Percentiles rank a stretch among this genome's conserved stretches.
These are phyloP conservation scores for Polyommatus iphigenia DNA, from an alignment of 2,888 invertebrate species.

Conservation along the genomic window DNA sequence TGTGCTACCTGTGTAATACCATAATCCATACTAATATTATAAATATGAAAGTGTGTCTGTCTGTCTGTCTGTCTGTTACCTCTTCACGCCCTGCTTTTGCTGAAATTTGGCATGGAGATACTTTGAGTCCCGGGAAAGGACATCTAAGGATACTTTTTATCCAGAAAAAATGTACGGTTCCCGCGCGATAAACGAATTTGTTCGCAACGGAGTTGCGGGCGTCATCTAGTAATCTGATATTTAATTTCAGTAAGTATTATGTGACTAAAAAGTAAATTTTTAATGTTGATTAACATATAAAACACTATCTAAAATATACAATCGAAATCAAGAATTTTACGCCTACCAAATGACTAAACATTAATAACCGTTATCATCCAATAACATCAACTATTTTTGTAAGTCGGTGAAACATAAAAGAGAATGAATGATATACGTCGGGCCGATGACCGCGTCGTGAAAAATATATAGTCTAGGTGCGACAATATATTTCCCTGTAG, in stretches of 20 bases:
- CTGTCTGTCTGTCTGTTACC: too few relatives aligned
- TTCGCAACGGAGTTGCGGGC: too few relatives aligned
- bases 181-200: too few relatives aligned
- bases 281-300: background rate
- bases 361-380: conserved; percentile 10
- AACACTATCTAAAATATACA: background rate
- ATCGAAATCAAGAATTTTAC: background rate
- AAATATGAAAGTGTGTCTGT: too few relatives aligned
- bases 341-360: background rate
- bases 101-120: too few relatives aligned
- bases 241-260: too few relatives aligned
- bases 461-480: conserved; percentile 42
- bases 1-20: background rate
- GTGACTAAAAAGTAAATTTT: background rate
- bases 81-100: too few relatives aligned
- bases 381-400: conserved; percentile 25
- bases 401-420: conserved; percentile 22
- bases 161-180: too few relatives aligned
- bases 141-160: too few relatives aligned
- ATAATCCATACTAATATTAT: too few relatives aligned
- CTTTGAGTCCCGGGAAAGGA: too few relatives aligned
- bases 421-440: conserved; percentile 45
- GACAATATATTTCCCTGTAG: conserved; percentile 42
- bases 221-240: too few relatives aligned
- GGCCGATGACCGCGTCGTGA: conserved; percentile 41